Conservation (phyloP, 1,140 invertebrate genomes). For the Bombus affinis region DNA sequence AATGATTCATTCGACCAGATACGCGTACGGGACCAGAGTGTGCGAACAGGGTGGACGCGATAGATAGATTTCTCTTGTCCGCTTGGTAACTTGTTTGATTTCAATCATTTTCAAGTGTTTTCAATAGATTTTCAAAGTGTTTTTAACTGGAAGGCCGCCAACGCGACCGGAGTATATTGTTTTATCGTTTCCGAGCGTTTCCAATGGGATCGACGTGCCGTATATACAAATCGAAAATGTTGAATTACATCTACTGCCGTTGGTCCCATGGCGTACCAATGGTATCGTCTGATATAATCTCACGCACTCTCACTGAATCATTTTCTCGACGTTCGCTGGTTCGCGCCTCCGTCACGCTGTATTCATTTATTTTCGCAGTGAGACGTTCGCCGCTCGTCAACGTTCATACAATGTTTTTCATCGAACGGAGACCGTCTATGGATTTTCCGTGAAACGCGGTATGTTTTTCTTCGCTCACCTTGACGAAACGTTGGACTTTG, state of each 20-base stretch:
- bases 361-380: constrained; percentile 4
- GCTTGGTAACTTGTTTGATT: constrained; percentile 67
- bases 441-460: background rate
- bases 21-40: constrained; percentile 7
- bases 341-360: background rate
- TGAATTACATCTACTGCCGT: constrained; percentile 48
- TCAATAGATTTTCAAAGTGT: constrained; percentile 67
- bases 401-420: background rate
- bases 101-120: constrained; percentile 69
- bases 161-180: constrained; percentile 58
- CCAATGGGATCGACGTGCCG: constrained; percentile 47
- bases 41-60: background rate
- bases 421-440: background rate
- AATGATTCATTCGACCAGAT: constrained; percentile 50
- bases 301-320: constrained; percentile 39
- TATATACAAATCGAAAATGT: constrained; percentile 62
- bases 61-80: constrained; percentile 45
- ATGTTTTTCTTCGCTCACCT: background rate
- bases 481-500: background rate
- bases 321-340: background rate
- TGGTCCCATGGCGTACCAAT: background rate
- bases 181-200: constrained; percentile 65
- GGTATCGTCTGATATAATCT: constrained; percentile 27
- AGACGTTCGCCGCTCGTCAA: background rate
- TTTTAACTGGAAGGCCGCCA: constrained; percentile 39